Base-by-base conservation (phyloP, 2,113 vertebrate genomes). In the human (Homo sapiens) region DNA sequence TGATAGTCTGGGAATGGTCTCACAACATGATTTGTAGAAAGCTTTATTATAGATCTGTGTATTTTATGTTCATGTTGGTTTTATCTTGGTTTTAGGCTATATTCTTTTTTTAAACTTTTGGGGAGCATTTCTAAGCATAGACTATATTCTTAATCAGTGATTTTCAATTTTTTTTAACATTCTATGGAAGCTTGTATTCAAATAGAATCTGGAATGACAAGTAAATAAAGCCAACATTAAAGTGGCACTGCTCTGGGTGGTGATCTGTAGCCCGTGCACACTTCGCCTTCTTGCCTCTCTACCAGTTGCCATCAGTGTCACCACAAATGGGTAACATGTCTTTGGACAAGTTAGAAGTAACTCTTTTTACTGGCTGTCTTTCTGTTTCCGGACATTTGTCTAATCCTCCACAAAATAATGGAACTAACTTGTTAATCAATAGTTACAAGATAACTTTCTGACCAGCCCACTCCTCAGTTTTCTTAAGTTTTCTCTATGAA, bases 391-490 rank as follows among this genome's bases (percentile, higher is more conserved):
- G 52, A 64, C 90, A 85, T 32, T 79, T 64, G 30, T 57, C n/a
- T 95, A 75, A 90, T 90, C 61, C 32, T 79, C 61, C 25, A 66
- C 25, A 90, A 68, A 86, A 66, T 7, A 68, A 64, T 7, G 38
- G 27, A 83, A 61, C 7, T 40, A 52, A 55, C 43, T 89, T 82
- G 16, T 55, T 92, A 43, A 61, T 61, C 25, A 43, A 64, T 38
- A 89, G 82, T 45, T 91, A 30, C 35, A 95, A 95, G 76, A 14
- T 50, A 82, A 81, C 38, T 87, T 93, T 57, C 79, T 83, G 48
- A 89, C 22, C 43, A 89, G 68, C 23, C 4, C 50, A 79, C 27
- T 88, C 23, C 57, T 12, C 43, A 84, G 10, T 92, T 88, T 88
- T 94, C 57, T 43, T 38, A 79, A 48, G 64, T 20, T 38, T 23